A percentile compares a stretch with the other conserved stretches of the same genome.
phyloP scores from a whole-genome alignment of 2,797 vertebrate genomes.

The Hippocampus kuda region DNA sequence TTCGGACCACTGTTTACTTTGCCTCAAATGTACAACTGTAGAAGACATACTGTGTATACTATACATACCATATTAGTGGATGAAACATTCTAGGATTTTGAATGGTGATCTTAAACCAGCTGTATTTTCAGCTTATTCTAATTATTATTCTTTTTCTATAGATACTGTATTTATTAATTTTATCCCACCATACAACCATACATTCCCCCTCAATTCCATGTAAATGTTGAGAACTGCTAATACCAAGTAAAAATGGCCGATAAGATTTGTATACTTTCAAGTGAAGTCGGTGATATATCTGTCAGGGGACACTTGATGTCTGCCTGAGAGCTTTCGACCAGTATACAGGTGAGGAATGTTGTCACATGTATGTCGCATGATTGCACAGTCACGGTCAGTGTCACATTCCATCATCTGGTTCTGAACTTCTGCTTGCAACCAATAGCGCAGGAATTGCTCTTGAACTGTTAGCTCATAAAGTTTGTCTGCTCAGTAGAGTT shows the following conservation, averaged over 20 bases:
- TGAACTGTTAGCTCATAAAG: neutral
- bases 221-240: neutral
- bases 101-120: neutral
- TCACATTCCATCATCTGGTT: constrained; percentile 5
- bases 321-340: neutral
- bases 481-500: neutral
- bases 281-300: neutral
- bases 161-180: neutral
- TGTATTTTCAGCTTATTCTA: neutral
- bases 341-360: neutral
- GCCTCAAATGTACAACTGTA: constrained; percentile 46
- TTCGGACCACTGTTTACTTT: constrained; percentile 58
- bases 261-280: neutral
- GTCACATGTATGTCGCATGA: neutral
- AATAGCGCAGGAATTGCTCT: neutral
- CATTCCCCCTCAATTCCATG: neutral
- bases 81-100: constrained; percentile 15
- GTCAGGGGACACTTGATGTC: neutral
- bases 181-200: neutral
- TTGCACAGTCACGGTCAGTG: constrained; percentile 10
- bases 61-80: constrained; percentile 19
- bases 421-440: neutral
- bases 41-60: constrained; percentile 13
- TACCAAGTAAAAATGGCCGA: neutral
- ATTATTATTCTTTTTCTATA: neutral